Base-by-base conservation (phyloP, 1,140 invertebrate species). In the Micrasema longulum region DNA sequence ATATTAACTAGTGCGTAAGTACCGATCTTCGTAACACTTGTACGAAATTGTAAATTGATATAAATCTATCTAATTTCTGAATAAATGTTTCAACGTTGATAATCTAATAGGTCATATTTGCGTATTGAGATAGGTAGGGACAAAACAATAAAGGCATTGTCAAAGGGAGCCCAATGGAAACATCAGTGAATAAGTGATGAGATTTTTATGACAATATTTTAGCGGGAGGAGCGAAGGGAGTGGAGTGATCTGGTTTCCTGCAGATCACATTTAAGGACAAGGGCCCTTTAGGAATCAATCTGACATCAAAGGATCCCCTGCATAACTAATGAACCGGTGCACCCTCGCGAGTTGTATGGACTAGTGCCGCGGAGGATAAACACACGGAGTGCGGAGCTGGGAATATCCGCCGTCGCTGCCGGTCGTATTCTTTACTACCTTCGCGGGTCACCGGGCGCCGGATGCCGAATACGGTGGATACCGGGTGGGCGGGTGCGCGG, bases 171-270 rank as follows among this genome's bases (percentile, higher is more conserved):
- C n/a, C 35, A 57, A 57, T 57, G 35, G 53, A 57, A 57, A 57
- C 26, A 57, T 57, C n/a, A 6, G 14, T 57, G 53, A 57, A 57
- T 57, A 57, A 57, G 20, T 57, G 10, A 57, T 57, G 53, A 57
- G 53, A 57, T 57, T 57, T 57, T 57, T 57, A 57, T 57, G 35
- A 57, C 53, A 35, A 57, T 57, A 57, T 57, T 57, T 57, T n/a
- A 57, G n/a, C n/a, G n/a, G n/a, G n/a, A n/a, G n/a, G n/a, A n/a
- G n/a, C 26, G 12, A 16, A 2, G 18, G 26, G 48, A 45, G 43
- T 45, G 26, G 53, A 14, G 48, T 57, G 53, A 57, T 57, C 31
- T 57, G 53, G 53, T 57, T 57, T 57, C 50, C 31, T 36, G 53
- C 31, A 57, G 53, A 57, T 57, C 53, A 57, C 53, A 57, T 57